These are phyloP conservation scores for Mormoops blainvillei DNA, from an alignment of 2,113 vertebrate genomes.

Conservation along the genomic window DNA sequence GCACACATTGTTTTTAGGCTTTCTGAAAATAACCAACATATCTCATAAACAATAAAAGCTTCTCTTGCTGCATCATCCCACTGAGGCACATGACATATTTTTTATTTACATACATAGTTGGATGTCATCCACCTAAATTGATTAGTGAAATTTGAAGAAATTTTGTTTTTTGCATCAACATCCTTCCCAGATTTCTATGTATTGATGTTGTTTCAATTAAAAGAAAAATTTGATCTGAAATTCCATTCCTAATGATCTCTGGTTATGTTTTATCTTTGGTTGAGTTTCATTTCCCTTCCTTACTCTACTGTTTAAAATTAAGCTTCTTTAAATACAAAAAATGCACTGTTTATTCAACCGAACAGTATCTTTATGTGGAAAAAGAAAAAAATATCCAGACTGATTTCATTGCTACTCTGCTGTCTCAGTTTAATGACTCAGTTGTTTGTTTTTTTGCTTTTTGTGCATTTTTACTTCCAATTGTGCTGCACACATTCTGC, in stretches of 20 bases:
- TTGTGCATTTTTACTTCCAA: conserved; percentile 74
- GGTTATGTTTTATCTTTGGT: conserved; percentile 67
- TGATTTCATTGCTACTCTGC: conserved; percentile 69
- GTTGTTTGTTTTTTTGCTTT: conserved; percentile 64
- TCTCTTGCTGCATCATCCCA: background rate
- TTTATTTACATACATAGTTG: conserved; percentile 3
- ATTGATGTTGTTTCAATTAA: conserved; percentile 76
- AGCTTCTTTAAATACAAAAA: conserved; percentile 76
- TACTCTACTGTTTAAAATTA: conserved; percentile 65
- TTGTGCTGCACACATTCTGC: conserved; percentile 74
- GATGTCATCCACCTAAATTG: conserved; percentile 65
- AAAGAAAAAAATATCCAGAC: conserved; percentile 53
- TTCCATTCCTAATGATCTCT: conserved; percentile 68
- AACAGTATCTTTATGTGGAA: conserved; percentile 73
- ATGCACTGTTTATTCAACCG: conserved; percentile 74
- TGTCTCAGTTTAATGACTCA: conserved; percentile 73
- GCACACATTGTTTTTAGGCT: conserved; percentile 43
- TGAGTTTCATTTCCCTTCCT: conserved; percentile 69
- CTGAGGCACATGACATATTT: background rate
- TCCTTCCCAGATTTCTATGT: conserved; percentile 73
- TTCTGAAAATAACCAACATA: conserved; percentile 40
- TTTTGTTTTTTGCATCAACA: conserved; percentile 71
- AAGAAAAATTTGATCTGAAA: conserved; percentile 76
- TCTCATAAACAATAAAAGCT: conserved; percentile 31
- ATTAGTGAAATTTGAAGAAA: conserved; percentile 73